These are phyloP conservation scores for Tringa solitaria DNA, from an alignment of 2,113 vertebrate species.

Conservation along the genomic window DNA sequence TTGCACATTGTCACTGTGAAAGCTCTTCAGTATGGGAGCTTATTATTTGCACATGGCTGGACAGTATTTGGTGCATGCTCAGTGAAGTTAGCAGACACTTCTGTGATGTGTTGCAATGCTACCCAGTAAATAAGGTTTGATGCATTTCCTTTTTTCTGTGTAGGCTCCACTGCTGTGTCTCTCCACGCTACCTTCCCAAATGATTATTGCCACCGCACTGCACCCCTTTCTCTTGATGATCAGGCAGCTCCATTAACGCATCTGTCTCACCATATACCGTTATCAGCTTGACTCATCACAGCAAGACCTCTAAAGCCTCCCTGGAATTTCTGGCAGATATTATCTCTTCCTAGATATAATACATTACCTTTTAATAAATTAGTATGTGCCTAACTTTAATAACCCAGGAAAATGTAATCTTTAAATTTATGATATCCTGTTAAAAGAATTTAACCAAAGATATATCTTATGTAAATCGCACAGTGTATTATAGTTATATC, in stretches of 20 bases:
- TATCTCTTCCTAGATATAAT: conserved; percentile 34
- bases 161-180: background rate
- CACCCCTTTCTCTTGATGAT: background rate
- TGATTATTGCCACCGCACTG: background rate
- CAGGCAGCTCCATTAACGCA: background rate
- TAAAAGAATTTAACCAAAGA: conserved; percentile 14
- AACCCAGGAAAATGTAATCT: conserved; percentile 2
- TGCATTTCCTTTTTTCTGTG: background rate
- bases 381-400: conserved; percentile 27
- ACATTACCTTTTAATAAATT: conserved; percentile 43
- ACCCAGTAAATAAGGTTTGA: background rate
- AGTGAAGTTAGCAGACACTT: accelerated
- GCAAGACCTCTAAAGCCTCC: conserved; percentile 12
- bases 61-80: background rate
- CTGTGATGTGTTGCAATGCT: background rate
- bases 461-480: background rate
- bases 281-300: conserved; percentile 31
- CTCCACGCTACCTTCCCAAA: background rate
- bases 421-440: conserved; percentile 33
- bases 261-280: background rate
- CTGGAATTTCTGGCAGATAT: conserved; percentile 45
- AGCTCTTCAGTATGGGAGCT: background rate
- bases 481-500: background rate
- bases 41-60: background rate
- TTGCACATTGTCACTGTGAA: background rate